Evolutionary conservation across 2,797 vertebrate genomes (phyloP), one percentile per base, ranked within the genome.

Genomic region (Brachyalestes nurse): DNA sequence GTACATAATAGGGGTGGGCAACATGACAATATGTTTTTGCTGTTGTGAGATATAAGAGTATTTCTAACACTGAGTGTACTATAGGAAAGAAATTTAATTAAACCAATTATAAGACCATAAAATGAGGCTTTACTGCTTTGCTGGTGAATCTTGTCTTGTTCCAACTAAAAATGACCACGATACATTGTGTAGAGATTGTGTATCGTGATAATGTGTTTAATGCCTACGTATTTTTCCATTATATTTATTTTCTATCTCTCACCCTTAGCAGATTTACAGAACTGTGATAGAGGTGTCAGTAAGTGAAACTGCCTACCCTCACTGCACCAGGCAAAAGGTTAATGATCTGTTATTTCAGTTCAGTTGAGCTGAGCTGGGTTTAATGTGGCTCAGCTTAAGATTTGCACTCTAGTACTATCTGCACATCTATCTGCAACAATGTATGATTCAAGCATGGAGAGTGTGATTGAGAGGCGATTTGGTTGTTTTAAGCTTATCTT

Each of bases 401-500:
- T 79, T 7, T 74, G n/a, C 16, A 7, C 55, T 51, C 45, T 72
- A 82, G 55, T 79, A 64, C 49, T 51, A 79, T 83, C 77, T 5
- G 7, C 12, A 65, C 13, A 13, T 61, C 8, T 5, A 74, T 76
- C 82, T 25, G 58, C 55, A 78, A 58, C 62, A 40, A 13, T 42
- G 28, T 64, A 65, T 83, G 65, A 80, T 67, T 83, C 67, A 80
- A 34, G 51, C 60, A 2, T 67, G 55, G 61, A 66, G 62, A 47
- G 49, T 57, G 66, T 76, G 74, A 73, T 69, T 80, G 72, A 14
- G 49, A 62, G 53, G 72, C 80, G 71, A 21, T 61, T 77, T 81
- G 49, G 66, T 83, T 53, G 70, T 57, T 74, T 60, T n/a, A 21
- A 5, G 61, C 77, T 60, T 82, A 80, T 80, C 78, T 73, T 40